phyloP scores from a whole-genome alignment of 2,113 vertebrate species.

The Labrus mixtus region DNA sequence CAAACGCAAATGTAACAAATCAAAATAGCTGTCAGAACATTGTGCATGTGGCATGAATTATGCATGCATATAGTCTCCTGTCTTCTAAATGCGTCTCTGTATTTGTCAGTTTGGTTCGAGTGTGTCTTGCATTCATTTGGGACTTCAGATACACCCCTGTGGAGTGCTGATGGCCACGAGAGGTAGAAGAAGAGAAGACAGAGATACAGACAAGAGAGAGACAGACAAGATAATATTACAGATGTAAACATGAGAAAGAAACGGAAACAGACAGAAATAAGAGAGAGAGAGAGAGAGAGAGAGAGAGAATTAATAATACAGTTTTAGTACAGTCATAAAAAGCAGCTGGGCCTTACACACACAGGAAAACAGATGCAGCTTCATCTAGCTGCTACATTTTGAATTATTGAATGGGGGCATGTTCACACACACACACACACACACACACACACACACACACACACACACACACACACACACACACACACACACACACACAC shows the following conservation, averaged over 20 bases:
- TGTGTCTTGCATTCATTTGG: constrained; percentile 56
- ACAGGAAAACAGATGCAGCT: constrained; percentile 39
- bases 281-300: not conserved
- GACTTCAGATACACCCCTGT: constrained; percentile 42
- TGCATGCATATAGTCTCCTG: constrained; percentile 58
- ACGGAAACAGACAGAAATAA: not conserved
- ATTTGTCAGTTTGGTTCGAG: constrained; percentile 57
- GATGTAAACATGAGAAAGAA: not conserved
- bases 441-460: constrained; percentile 14
- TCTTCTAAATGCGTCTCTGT: constrained; percentile 65
- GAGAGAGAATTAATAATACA: constrained; percentile 6
- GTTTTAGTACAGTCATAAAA: constrained; percentile 13
- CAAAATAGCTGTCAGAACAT: constrained; percentile 25
- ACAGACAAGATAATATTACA: too few relatives aligned
- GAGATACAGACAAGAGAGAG: not conserved
- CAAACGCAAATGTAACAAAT: constrained; percentile 24
- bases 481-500: constrained; percentile 15
- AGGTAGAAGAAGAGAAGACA: constrained; percentile 6
- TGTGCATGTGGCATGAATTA: constrained; percentile 62
- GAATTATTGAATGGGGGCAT: constrained; percentile 59
- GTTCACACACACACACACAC: constrained; percentile 11
- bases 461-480: constrained; percentile 5
- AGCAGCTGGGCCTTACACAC: constrained; percentile 15
- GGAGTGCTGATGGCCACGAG: constrained; percentile 46
- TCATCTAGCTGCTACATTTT: constrained; percentile 18